Evolutionary conservation across 2,888 invertebrate genomes (phyloP).

Genomic region (Ennomos quercinarius): DNA sequence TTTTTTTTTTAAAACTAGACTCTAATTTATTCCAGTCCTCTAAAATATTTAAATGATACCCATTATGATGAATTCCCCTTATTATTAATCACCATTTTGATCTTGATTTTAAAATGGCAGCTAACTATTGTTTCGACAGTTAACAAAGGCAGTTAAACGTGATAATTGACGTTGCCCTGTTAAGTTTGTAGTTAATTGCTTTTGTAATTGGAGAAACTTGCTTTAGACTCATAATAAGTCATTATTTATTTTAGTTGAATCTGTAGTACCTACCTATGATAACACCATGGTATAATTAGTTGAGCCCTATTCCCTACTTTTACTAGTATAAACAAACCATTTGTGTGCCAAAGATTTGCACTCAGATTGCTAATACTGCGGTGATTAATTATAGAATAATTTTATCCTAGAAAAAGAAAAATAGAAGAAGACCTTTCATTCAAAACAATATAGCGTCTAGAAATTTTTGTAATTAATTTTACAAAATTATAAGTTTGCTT

Average conservation of each 20-base stretch:
- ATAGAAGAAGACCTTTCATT: too few species aligned
- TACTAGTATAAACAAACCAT: too few species aligned
- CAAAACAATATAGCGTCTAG: too few species aligned
- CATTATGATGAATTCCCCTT: conserved; percentile 19
- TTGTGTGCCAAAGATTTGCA: too few species aligned
- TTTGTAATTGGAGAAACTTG: conserved; percentile 29
- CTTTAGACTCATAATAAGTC: conserved; percentile 17
- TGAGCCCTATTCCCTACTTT: neutral
- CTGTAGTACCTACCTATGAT: neutral
- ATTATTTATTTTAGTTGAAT: neutral
- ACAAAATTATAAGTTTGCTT: too few species aligned
- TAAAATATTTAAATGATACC: too few species aligned
- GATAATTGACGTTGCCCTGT: conserved; percentile 35
- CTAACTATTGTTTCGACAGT: conserved; percentile 33
- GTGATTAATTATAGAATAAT: too few species aligned
- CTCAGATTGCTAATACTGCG: too few species aligned
- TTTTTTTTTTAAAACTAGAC: too few species aligned
- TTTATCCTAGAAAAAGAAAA: too few species aligned
- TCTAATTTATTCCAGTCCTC: too few species aligned
- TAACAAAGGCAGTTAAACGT: conserved; percentile 35
- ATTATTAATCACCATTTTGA: conserved; percentile 15
- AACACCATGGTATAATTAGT: conserved; percentile 2
- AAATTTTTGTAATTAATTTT: too few species aligned
- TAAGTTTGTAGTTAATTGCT: conserved; percentile 33
- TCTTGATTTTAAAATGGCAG: conserved; percentile 23